Evolutionary conservation across 2,797 vertebrate genomes (phyloP).

Genomic region (Chaetophractus vellerosus): DNA sequence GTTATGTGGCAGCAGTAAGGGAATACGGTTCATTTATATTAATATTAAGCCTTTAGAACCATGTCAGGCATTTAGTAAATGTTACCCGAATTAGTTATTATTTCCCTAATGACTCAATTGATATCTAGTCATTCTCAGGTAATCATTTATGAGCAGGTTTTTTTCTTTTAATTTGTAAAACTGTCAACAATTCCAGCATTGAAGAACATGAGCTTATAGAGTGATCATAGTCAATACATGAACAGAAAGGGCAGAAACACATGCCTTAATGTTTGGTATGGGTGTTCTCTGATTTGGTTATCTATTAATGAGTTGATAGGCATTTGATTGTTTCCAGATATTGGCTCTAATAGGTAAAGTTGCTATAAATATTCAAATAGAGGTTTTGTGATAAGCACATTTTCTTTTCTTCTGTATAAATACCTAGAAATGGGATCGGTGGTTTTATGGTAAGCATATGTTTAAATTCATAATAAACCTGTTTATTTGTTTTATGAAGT

Average conservation of each 20-base stretch:
- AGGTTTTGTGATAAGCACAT: neutral
- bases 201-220: neutral
- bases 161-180: neutral
- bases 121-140: neutral
- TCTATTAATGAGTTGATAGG: neutral
- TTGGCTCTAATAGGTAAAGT: neutral
- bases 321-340: neutral
- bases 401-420: neutral
- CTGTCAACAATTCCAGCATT: neutral
- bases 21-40: neutral
- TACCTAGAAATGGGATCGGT: neutral
- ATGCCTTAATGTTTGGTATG: accelerated
- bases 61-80: neutral
- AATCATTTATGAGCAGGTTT: neutral
- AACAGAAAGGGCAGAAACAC: neutral
- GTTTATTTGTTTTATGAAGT: neutral
- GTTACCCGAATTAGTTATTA: neutral
- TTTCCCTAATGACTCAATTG: neutral
- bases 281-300: neutral
- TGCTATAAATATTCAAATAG: neutral
- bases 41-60: neutral
- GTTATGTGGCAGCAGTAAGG: neutral
- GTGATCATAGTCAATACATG: neutral
- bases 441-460: neutral
- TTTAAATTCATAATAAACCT: neutral